Percentiles rank a stretch among this genome's conserved stretches.
Conservation (phyloP, 2,113 vertebrate species). For the Jaculus jaculus region DNA sequence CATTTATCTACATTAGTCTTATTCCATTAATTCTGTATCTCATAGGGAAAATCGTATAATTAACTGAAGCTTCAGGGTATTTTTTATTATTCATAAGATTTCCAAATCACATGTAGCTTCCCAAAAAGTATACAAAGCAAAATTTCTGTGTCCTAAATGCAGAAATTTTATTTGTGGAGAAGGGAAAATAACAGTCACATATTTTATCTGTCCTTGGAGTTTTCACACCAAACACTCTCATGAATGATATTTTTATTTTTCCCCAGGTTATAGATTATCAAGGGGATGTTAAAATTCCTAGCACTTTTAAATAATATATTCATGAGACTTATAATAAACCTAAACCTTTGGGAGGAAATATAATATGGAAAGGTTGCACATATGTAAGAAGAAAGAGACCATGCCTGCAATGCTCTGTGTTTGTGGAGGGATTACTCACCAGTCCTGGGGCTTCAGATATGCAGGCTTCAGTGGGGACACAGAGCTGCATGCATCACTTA, state of each 20-base stretch:
- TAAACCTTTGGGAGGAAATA: slow-evolving; percentile 48
- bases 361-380: background rate
- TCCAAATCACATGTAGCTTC: slow-evolving; percentile 28
- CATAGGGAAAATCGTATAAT: slow-evolving; percentile 2
- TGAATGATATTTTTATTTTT: background rate
- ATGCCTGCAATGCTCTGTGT: slow-evolving; percentile 28
- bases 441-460: background rate
- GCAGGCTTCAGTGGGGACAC: slow-evolving; percentile 30
- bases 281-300: slow-evolving; percentile 54
- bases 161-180: slow-evolving; percentile 57
- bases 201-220: slow-evolving; percentile 62
- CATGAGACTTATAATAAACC: slow-evolving; percentile 65
- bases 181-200: slow-evolving; percentile 58
- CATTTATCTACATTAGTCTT: background rate
- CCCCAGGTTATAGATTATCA: slow-evolving; percentile 61
- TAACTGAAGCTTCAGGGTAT: background rate
- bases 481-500: background rate
- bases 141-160: slow-evolving; percentile 8
- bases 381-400: background rate
- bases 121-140: slow-evolving; percentile 30
- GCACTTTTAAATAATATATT: slow-evolving; percentile 64
- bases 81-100: slow-evolving; percentile 29
- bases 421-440: slow-evolving; percentile 13
- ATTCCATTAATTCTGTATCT: slow-evolving; percentile 26
- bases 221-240: background rate